phyloP scores from a whole-genome alignment of 1,140 invertebrate species.

The Argopecten irradians region DNA sequence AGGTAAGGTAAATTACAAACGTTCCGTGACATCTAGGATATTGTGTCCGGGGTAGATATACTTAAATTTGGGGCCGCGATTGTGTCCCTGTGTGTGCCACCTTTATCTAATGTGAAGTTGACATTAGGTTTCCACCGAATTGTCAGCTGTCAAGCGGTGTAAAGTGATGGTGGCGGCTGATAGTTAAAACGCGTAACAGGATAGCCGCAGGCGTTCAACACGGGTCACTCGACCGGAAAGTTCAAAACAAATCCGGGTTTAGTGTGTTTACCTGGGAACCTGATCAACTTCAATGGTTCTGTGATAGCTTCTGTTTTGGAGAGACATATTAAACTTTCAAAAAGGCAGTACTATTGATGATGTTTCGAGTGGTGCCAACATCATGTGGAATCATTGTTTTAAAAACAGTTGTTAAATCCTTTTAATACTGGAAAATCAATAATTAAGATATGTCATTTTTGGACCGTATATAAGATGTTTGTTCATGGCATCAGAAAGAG shows the following conservation, averaged over 20 bases:
- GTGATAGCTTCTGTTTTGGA: not conserved
- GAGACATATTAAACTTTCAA: too few relatives aligned
- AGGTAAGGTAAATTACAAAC: not conserved
- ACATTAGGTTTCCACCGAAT: not conserved
- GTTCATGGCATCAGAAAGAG: too few relatives aligned
- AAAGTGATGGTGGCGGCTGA: not conserved
- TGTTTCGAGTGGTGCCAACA: too few relatives aligned
- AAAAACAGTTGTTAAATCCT: too few relatives aligned
- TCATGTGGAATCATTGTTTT: too few relatives aligned
- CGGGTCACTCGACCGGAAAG: not conserved
- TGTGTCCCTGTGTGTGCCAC: not conserved
- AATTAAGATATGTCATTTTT: too few relatives aligned
- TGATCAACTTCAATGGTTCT: not conserved
- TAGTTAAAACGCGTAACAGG: not conserved
- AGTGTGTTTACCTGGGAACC: not conserved
- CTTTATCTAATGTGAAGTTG: not conserved
- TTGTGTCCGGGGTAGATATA: not conserved
- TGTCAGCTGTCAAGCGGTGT: not conserved
- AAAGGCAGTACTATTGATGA: too few relatives aligned
- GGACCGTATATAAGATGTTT: too few relatives aligned
- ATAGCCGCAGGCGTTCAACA: not conserved
- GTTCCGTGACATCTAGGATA: conserved; percentile 14
- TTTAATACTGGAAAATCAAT: too few relatives aligned
- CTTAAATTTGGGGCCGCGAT: not conserved
- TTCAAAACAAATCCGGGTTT: conserved; percentile 1